Base-by-base conservation (phyloP, 2,797 vertebrate genomes). In the Scarus forsteni region DNA sequence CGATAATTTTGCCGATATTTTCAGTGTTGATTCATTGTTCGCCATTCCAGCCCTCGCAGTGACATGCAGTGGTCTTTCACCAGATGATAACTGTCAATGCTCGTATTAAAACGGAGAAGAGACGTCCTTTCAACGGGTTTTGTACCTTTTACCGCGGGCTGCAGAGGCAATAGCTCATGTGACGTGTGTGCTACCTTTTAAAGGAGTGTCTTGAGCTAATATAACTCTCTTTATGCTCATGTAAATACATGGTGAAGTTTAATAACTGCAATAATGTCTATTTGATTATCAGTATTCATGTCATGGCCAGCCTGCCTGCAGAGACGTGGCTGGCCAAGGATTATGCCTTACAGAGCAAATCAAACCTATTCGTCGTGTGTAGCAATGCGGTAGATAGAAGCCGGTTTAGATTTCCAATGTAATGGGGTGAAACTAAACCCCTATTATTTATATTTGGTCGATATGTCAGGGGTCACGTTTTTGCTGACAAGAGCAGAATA, bases 361-460 rank as follows among this genome's bases (percentile, higher is more conserved):
- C 71, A 39, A 12, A 54, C 52, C 66, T 56, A 3, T 6, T 39
- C 80, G 42, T 59, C 56, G 57, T 68, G 66, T 87, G 89, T 64
- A 82, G 88, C 90, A 91, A 61, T 91, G 90, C 88, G 82, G 88
- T 83, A 86, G 49, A 82, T 57, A 9, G 68, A 50, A 48, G 53
- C 36, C 35, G 75, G 79, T 66, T 86, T 83, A 36, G 61, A 58
- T 91, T 88, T 89, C 83, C 77, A 66, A 40, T 44, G 69, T 55
- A 83, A 61, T 69, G 8, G 62, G 51, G 67, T 56, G 14, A 11
- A 11, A 56, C 77, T 85, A 81, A 89, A 83, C 59, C 69, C 69
- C 82, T 86, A 75, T 90, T 90, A 89, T 89, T 90, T 86, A 83
- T 84, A 77, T 85, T 72, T 71, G 84, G 74, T 90, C 90, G 87